These are phyloP conservation scores for Orientallactaga sibirica DNA, from an alignment of 2,797 vertebrate species.

Conservation along the genomic window DNA sequence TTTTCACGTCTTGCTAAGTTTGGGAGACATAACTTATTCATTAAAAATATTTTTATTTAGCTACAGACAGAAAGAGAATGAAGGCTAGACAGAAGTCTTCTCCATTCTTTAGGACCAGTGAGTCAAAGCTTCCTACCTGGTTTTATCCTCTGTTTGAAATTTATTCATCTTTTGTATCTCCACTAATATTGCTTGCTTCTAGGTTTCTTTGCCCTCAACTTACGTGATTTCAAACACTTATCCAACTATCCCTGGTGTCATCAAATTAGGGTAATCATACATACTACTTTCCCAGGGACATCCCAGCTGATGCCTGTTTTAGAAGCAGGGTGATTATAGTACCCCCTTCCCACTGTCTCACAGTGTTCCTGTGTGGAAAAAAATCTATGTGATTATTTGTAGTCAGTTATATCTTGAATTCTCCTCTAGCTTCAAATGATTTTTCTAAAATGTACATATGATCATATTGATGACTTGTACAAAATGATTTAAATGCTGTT, in stretches of 20 bases:
- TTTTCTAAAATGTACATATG: slow-evolving; percentile 26
- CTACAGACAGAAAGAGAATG: too few relatives aligned
- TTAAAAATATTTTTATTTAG: too few relatives aligned
- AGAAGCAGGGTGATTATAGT: neutral
- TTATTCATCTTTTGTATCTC: neutral
- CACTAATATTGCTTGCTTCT: neutral
- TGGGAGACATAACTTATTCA: neutral
- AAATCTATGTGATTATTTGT: neutral
- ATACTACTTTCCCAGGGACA: neutral
- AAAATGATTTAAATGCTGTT: neutral
- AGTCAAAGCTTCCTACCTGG: neutral
- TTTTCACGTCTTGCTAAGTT: slow-evolving; percentile 10
- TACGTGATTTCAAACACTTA: neutral
- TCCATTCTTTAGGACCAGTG: neutral
- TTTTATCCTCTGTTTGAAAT: neutral
- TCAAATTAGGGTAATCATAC: neutral
- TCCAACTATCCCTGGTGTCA: neutral
- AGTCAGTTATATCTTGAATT: neutral
- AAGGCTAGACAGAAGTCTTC: neutral
- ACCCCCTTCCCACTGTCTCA: neutral
- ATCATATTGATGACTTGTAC: neutral
- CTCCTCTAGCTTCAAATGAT: neutral
- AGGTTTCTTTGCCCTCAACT: neutral
- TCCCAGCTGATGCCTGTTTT: neutral
- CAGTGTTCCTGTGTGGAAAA: slow-evolving; percentile 20